Evolutionary conservation across 2,113 vertebrate genomes (phyloP).

Genomic region (Anas platyrhynchos): DNA sequence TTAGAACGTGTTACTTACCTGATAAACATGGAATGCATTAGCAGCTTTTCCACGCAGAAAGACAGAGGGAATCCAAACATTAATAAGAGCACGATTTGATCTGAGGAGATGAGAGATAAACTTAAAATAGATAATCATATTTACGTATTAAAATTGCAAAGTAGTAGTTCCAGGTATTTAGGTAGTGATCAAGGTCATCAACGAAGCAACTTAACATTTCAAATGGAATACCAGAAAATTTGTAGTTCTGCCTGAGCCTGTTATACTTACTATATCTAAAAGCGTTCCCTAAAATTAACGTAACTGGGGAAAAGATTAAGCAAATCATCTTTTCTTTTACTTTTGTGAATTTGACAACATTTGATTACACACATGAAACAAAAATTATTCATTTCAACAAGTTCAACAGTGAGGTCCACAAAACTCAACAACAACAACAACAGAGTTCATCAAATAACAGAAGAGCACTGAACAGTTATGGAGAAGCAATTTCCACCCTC

Average conservation of each 20-base stretch:
- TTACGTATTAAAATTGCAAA: background rate
- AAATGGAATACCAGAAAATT: background rate
- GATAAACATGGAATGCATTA: slow-evolving; percentile 98
- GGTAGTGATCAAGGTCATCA: background rate
- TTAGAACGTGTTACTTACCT: slow-evolving; percentile 77
- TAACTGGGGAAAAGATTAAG: background rate
- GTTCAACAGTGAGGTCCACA: background rate
- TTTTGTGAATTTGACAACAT: background rate
- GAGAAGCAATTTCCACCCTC: background rate
- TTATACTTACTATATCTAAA: background rate
- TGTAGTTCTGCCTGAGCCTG: background rate
- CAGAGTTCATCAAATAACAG: background rate
- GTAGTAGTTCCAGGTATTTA: background rate
- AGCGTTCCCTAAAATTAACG: background rate
- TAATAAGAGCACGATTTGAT: slow-evolving; percentile 96
- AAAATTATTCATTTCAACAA: background rate
- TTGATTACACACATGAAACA: background rate
- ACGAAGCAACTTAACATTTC: background rate
- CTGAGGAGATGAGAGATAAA: slow-evolving; percentile 73
- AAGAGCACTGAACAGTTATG: background rate
- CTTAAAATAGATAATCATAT: background rate
- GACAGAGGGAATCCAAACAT: slow-evolving; percentile 98
- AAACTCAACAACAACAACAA: background rate
- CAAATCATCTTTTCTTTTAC: background rate
- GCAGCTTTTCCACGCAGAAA: slow-evolving; percentile 95